Percentiles rank a stretch among this genome's conserved stretches.
phyloP scores from a whole-genome alignment of 1,140 invertebrate species.

The Dendroctonus ponderosae region DNA sequence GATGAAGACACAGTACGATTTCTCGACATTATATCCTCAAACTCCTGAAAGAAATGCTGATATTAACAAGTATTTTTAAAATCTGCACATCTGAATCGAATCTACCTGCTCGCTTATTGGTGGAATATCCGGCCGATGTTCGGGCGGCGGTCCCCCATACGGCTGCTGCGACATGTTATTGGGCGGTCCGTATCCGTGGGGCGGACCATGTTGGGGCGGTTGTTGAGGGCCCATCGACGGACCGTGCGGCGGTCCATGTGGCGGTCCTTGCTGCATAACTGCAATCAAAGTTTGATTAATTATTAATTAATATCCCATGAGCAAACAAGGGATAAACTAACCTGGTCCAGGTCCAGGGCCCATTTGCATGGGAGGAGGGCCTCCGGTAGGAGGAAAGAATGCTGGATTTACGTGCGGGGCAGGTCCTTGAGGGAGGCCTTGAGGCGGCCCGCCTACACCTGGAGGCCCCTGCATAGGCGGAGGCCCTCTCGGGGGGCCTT shows the following conservation, averaged over 20 bases:
- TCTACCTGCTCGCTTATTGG: constrained; percentile 77
- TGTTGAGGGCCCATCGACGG: constrained; percentile 56
- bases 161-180: constrained; percentile 45
- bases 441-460: constrained; percentile 56
- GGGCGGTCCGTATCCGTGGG: constrained; percentile 62
- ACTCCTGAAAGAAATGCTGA: constrained; percentile 65
- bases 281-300: constrained; percentile 10
- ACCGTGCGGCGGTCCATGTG: constrained; percentile 60
- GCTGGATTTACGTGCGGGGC: constrained; percentile 95
- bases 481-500: constrained; percentile 57
- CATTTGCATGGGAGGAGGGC: constrained; percentile 61
- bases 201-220: constrained; percentile 59
- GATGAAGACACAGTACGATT: constrained; percentile 97
- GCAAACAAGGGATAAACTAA: constrained; percentile 16
- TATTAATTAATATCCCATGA: neutral
- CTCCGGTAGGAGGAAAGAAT: constrained; percentile 79
- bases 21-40: constrained; percentile 96
- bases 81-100: too few species aligned
- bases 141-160: constrained; percentile 47
- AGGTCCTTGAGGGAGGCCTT: constrained; percentile 64
- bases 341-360: constrained; percentile 39
- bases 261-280: constrained; percentile 57
- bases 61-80: neutral
- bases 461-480: constrained; percentile 56
- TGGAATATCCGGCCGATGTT: constrained; percentile 62